A percentile compares a stretch with the other conserved stretches of the same genome.
phyloP scores from a whole-genome alignment of 1,140 invertebrate species.

The Lerema accius region DNA sequence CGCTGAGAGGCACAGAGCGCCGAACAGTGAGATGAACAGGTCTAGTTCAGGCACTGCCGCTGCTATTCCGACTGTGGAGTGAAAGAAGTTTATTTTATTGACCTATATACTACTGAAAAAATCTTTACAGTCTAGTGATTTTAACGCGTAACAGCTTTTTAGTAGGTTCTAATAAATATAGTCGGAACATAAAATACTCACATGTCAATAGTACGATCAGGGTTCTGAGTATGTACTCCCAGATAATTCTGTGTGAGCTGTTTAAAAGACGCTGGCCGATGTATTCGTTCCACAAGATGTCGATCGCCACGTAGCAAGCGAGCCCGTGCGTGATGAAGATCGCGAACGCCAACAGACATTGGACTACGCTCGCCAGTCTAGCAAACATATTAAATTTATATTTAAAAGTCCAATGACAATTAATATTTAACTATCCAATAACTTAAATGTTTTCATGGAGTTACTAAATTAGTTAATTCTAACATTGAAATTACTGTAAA shows the following conservation, averaged over 20 bases:
- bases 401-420: background rate
- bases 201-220: constrained; percentile 75
- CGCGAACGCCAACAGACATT: constrained; percentile 89
- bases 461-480: too few species aligned
- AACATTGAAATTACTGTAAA: too few species aligned
- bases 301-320: constrained; percentile 95
- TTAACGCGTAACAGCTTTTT: too few species aligned
- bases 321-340: constrained; percentile 94
- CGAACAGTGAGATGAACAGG: constrained; percentile 94
- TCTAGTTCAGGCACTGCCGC: constrained; percentile 91
- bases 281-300: constrained; percentile 89
- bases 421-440: too few species aligned
- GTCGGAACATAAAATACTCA: constrained; percentile 50
- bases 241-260: constrained; percentile 59
- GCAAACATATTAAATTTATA: constrained; percentile 46
- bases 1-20: constrained; percentile 92
- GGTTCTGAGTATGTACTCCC: constrained; percentile 75
- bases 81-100: background rate
- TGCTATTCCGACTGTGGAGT: constrained; percentile 88
- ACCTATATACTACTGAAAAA: too few species aligned
- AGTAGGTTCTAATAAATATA: too few species aligned
- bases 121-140: too few species aligned
- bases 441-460: too few species aligned
- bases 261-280: constrained; percentile 61
- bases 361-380: constrained; percentile 89